Evolutionary conservation across 2,888 invertebrate genomes (phyloP).

Genomic region (Drosophila prostipennis): DNA sequence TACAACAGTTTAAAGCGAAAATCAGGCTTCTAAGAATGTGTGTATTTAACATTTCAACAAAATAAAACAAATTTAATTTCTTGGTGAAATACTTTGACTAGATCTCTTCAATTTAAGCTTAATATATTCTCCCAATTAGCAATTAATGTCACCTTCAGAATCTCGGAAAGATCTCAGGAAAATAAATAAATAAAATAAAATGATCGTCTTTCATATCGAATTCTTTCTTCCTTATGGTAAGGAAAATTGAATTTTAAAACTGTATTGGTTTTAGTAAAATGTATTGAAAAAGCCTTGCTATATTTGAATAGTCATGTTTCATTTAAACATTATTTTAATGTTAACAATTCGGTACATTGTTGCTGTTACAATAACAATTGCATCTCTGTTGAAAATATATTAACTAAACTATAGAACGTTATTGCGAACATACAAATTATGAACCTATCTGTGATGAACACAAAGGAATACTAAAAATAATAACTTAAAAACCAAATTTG

Average conservation of each 20-base stretch:
- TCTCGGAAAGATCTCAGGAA: too few relatives aligned
- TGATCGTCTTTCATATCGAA: too few relatives aligned
- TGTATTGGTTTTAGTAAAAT: neutral
- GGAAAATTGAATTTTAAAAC: neutral
- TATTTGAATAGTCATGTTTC: neutral
- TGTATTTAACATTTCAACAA: too few relatives aligned
- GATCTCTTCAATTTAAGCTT: too few relatives aligned
- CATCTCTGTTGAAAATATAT: constrained; percentile 49
- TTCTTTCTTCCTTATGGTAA: too few relatives aligned
- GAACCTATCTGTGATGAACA: constrained; percentile 50
- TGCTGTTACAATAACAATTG: constrained; percentile 52
- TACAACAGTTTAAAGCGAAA: too few relatives aligned
- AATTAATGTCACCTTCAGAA: too few relatives aligned
- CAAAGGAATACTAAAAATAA: constrained; percentile 46
- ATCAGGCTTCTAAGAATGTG: too few relatives aligned
- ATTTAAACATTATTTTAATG: constrained; percentile 40
- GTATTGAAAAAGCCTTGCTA: neutral
- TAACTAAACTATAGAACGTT: constrained; percentile 45
- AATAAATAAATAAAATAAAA: too few relatives aligned
- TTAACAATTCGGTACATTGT: constrained; percentile 25
- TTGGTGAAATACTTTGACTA: too few relatives aligned
- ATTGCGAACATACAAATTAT: constrained; percentile 9
- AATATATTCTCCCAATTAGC: too few relatives aligned
- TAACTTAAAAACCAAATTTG: constrained; percentile 64
- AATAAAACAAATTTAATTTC: too few relatives aligned